These are phyloP conservation scores for Paramormyrops hopkinsi DNA, from an alignment of 2,797 vertebrate species.

Conservation along the genomic window DNA sequence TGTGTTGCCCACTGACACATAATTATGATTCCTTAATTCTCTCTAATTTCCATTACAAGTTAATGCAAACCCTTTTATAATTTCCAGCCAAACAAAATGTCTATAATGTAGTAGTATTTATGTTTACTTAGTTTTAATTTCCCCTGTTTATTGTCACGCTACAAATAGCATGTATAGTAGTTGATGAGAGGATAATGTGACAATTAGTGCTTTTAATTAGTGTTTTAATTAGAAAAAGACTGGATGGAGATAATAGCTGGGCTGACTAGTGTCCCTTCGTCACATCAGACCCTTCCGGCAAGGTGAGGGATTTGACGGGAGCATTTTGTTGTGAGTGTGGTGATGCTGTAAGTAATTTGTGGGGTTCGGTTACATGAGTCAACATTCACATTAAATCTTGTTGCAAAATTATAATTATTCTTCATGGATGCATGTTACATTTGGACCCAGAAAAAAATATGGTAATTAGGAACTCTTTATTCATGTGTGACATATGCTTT, in stretches of 20 bases:
- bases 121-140: slow-evolving; percentile 9
- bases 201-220: neutral
- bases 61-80: neutral
- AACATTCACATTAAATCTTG: neutral
- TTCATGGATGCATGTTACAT: neutral
- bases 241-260: slow-evolving; percentile 4
- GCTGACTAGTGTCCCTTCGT: neutral
- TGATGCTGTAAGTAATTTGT: neutral
- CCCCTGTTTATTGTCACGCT: neutral
- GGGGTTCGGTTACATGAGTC: neutral
- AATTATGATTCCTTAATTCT: neutral
- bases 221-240: neutral
- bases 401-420: neutral
- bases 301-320: neutral
- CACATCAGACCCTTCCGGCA: neutral
- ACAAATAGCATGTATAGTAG: neutral
- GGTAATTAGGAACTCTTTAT: neutral
- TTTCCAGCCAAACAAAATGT: neutral
- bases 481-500: neutral
- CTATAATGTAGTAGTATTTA: neutral
- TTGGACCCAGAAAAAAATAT: neutral
- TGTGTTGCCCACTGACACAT: neutral
- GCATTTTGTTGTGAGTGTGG: neutral
- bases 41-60: neutral
- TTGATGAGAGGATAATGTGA: neutral